Percentiles rank a stretch among this genome's conserved stretches.
Conservation (phyloP, 1,140 invertebrate genomes). For the Aleiodes sp. region DNA sequence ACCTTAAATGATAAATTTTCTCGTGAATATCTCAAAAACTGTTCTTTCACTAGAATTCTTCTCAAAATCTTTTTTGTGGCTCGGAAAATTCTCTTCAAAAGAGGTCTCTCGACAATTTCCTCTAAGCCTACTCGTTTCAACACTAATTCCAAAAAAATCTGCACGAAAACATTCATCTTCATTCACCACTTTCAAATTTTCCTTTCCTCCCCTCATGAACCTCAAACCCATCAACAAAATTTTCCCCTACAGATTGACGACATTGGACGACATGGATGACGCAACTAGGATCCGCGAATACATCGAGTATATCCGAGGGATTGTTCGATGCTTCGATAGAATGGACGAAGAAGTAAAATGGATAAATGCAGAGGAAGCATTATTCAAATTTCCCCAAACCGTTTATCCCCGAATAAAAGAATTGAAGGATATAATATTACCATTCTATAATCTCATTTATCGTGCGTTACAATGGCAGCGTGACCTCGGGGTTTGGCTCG, state of each 20-base stretch:
- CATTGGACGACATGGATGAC: constrained; percentile 78
- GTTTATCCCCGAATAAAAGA: constrained; percentile 80
- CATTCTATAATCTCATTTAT: constrained; percentile 74
- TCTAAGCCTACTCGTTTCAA: too few relatives aligned
- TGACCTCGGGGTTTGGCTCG: constrained; percentile 86
- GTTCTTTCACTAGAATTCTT: too few relatives aligned
- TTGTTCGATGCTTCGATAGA: constrained; percentile 78
- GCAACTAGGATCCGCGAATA: constrained; percentile 72
- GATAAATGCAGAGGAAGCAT: constrained; percentile 89
- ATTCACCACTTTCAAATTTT: too few relatives aligned
- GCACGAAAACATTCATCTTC: too few relatives aligned
- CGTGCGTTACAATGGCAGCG: constrained; percentile 79
- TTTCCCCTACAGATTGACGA: constrained; percentile 60
- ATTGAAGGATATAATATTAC: constrained; percentile 74
- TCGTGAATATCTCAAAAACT: too few relatives aligned
- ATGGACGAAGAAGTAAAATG: constrained; percentile 79
- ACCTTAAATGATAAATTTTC: too few relatives aligned
- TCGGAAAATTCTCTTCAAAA: too few relatives aligned
- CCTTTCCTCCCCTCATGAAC: too few relatives aligned
- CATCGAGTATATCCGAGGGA: constrained; percentile 75
- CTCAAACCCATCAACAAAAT: neutral
- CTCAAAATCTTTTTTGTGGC: too few relatives aligned
- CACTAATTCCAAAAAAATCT: too few relatives aligned
- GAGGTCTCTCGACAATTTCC: too few relatives aligned
- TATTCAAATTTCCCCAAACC: constrained; percentile 83